Evolutionary conservation across 2,797 vertebrate species (phyloP).

Genomic region (Pampus argenteus): DNA sequence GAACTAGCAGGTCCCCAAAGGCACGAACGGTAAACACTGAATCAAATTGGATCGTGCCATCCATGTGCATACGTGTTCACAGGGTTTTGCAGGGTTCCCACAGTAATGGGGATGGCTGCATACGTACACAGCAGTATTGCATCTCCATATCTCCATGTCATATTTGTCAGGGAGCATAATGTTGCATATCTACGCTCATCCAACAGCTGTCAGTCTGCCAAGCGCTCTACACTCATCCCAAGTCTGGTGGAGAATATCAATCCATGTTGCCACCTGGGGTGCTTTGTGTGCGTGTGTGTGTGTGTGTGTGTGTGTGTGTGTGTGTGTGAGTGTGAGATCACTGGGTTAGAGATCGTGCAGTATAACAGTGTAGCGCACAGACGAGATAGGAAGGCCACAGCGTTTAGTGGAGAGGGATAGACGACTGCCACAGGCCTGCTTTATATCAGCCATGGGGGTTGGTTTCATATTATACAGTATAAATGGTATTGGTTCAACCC

Average conservation of each 20-base stretch:
- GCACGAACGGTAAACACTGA: conserved; percentile 44
- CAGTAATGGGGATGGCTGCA: conserved; percentile 26
- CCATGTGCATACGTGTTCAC: neutral
- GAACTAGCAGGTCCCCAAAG: conserved; percentile 8
- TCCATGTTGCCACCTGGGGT: conserved; percentile 20
- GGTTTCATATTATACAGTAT: conserved; percentile 52
- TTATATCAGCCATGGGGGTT: conserved; percentile 36
- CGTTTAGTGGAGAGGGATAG: conserved; percentile 12
- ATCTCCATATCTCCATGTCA: conserved; percentile 27
- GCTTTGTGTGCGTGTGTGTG: conserved; percentile 12
- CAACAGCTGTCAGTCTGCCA: conserved; percentile 60
- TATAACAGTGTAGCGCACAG: conserved; percentile 2
- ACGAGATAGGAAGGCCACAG: conserved; percentile 2
- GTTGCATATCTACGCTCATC: conserved; percentile 27
- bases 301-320: conserved; percentile 3
- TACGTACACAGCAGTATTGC: neutral
- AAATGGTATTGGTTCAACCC: conserved; percentile 54
- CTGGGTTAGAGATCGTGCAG: conserved; percentile 19
- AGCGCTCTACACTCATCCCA: conserved; percentile 38
- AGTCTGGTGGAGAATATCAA: conserved; percentile 31
- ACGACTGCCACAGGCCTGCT: conserved; percentile 18
- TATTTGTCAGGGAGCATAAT: conserved; percentile 36
- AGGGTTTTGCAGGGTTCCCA: neutral
- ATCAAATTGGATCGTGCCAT: conserved; percentile 46
- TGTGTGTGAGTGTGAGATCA: conserved; percentile 3